Evolutionary conservation across 1,140 invertebrate genomes (phyloP), one percentile per base, ranked within the genome.

Genomic region (Gyrodactylus bullatarudis): DNA sequence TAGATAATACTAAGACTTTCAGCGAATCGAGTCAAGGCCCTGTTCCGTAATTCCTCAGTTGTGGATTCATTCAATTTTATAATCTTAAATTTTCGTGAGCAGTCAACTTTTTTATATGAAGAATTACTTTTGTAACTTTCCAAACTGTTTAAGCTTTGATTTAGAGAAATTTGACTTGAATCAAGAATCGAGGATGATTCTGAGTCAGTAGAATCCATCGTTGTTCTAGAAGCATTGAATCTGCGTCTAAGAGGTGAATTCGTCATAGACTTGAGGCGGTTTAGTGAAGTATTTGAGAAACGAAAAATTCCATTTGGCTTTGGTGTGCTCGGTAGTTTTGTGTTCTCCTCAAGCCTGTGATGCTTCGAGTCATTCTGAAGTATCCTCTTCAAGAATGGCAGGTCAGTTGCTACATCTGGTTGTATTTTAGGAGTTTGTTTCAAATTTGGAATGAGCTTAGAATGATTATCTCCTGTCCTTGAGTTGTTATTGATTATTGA

Each of bases 1-100:
- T 71, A 71, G 2, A 71, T 24, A 1, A 71, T 23, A 71, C 70
- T 71, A 16, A 71, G 20, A 71, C 24, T n/a, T 24, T 71, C 70
- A 25, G 21, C 70, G 24, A 71, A 71, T 71, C 26, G 22, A 23
- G 21, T 71, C 70, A 71, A 71, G 20, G 21, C 21, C 24, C 24
- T 71, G 20, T 26, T 24, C 24, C 70, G 22, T 26, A 23, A 19
- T 24, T 21, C 20, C 24, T 71, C 21, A 1, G 70, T 23, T 25
- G 70, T 71, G 21, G 70, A 71, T 26, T 71, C 70, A 23, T 71
- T 25, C 21, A 71, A 23, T 20, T 23, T 1, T 1, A 24, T 26
- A 25, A 71, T n/a, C 22, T 23, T n/a, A 23, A 24, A 71, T 71
- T 54, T 54, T 16, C 34, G 8, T 54, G 34, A 54, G n/a, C n/a